Evolutionary conservation across 2,888 invertebrate species (phyloP).

Genomic region (Polymixis flavicincta): DNA sequence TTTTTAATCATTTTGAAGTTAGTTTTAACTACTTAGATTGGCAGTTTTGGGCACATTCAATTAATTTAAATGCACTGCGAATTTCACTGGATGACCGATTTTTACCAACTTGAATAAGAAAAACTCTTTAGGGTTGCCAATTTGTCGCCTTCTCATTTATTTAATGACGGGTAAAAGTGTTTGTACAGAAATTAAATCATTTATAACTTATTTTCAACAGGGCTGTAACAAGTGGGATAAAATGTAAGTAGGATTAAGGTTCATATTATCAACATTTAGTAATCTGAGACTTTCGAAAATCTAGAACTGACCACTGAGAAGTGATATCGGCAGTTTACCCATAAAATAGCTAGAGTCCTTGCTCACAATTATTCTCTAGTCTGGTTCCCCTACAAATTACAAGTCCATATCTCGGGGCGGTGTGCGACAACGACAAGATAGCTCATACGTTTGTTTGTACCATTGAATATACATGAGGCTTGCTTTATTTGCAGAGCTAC

Average conservation of each 20-base stretch:
- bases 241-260: neutral
- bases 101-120: too few relatives aligned
- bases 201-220: neutral
- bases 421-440: constrained; percentile 71
- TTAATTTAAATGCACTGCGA: too few relatives aligned
- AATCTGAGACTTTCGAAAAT: neutral
- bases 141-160: neutral
- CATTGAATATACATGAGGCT: constrained; percentile 85
- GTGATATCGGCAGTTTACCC: neutral
- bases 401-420: constrained; percentile 68
- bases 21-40: neutral
- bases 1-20: neutral
- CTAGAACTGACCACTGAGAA: neutral
- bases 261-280: neutral
- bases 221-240: neutral
- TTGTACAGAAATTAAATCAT: too few relatives aligned
- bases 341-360: constrained; percentile 2
- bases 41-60: neutral
- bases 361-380: neutral
- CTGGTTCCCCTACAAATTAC: constrained; percentile 58
- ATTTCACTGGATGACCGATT: too few relatives aligned
- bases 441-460: constrained; percentile 76
- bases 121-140: neutral
- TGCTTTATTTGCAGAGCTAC: constrained; percentile 76
- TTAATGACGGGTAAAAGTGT: too few relatives aligned